These are phyloP conservation scores for Dendrolimus houi DNA, from an alignment of 2,888 invertebrate genomes.

Conservation along the genomic window DNA sequence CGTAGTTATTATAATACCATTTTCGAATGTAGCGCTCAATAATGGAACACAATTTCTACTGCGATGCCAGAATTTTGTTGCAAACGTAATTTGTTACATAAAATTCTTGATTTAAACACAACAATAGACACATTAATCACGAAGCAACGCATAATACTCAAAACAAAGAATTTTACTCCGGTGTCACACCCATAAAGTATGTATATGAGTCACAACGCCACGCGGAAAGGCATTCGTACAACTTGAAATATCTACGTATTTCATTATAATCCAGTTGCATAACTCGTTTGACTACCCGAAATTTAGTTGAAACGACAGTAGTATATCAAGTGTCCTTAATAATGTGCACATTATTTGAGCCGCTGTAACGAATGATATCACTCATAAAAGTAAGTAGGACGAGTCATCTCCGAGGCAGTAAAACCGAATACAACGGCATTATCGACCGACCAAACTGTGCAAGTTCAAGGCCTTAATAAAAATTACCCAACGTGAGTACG, in stretches of 20 bases:
- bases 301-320: neutral
- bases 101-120: no score
- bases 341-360: conserved; percentile 12
- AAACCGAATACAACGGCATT: conserved; percentile 45
- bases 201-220: neutral
- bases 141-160: neutral
- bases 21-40: no score
- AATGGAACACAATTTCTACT: no score
- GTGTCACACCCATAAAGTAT: neutral
- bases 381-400: conserved; percentile 36
- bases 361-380: conserved; percentile 45
- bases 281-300: neutral
- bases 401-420: conserved; percentile 34
- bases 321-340: neutral
- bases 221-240: neutral
- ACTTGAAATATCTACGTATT: neutral
- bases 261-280: neutral
- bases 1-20: no score
- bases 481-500: conserved; percentile 49
- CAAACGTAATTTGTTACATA: no score
- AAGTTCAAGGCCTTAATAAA: conserved; percentile 73
- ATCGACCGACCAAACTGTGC: conserved; percentile 68
- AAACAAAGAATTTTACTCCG: neutral
- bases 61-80: no score
- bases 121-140: no score